phyloP scores from a whole-genome alignment of 2,888 invertebrate genomes.

The Scaptomyza caliginosa region DNA sequence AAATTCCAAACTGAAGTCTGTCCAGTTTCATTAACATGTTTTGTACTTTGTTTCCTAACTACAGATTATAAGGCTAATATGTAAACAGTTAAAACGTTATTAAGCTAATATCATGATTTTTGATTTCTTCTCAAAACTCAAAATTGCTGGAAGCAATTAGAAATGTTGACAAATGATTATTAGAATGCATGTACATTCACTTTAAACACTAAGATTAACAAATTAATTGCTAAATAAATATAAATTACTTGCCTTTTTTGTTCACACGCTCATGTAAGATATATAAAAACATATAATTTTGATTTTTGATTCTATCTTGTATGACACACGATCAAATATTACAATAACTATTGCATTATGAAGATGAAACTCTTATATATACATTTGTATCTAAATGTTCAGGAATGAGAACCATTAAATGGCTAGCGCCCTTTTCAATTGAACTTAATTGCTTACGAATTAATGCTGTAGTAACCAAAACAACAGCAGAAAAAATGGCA shows the following conservation, averaged over 20 bases:
- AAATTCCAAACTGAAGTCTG: slow-evolving; percentile 20
- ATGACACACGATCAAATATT: slow-evolving; percentile 34
- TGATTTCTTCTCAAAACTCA: neutral
- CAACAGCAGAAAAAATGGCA: neutral
- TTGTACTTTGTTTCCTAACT: slow-evolving; percentile 37
- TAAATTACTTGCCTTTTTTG: slow-evolving; percentile 12
- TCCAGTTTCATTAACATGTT: slow-evolving; percentile 18
- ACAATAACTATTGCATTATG: too few species aligned
- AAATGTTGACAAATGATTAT: slow-evolving; percentile 41
- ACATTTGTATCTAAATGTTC: neutral
- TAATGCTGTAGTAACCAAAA: slow-evolving; percentile 34
- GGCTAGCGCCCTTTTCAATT: slow-evolving; percentile 61
- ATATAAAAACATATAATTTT: neutral
- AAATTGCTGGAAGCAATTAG: slow-evolving; percentile 24
- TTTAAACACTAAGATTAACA: slow-evolving; percentile 33
- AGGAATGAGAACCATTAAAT: slow-evolving; percentile 13
- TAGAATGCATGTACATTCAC: slow-evolving; percentile 17
- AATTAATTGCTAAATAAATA: slow-evolving; percentile 57
- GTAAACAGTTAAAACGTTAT: neutral
- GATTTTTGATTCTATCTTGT: slow-evolving; percentile 5
- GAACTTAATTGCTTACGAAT: slow-evolving; percentile 57
- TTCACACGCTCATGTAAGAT: slow-evolving; percentile 38
- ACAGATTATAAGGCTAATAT: neutral
- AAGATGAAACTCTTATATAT: too few species aligned
- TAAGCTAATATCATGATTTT: neutral